Evolutionary conservation across 2,888 invertebrate genomes (phyloP).

Genomic region (Drosophila nr. fundita): DNA sequence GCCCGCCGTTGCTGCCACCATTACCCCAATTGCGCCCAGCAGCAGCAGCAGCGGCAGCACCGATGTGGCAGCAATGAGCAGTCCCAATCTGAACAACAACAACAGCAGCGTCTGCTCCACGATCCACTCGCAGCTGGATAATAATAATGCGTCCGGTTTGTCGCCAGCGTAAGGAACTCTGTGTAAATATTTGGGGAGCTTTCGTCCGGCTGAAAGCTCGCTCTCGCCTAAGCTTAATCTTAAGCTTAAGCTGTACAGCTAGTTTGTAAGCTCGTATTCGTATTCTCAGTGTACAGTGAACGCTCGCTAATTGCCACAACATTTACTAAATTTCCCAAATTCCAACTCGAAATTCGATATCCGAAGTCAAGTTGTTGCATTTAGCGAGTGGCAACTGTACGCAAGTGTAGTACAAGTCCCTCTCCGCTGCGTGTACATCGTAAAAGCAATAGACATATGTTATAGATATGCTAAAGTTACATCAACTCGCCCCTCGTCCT

Average conservation of each 20-base stretch:
- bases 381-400: conserved; percentile 2
- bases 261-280: conserved; percentile 35
- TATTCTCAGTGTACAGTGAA: conserved; percentile 9
- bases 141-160: conserved; percentile 61
- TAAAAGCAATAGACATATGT: conserved; percentile 72
- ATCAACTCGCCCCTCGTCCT: conserved; percentile 20
- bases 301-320: neutral
- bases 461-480: conserved; percentile 33
- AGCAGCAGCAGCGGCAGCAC: conserved; percentile 30
- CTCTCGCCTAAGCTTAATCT: neutral
- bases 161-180: conserved; percentile 60
- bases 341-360: neutral
- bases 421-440: conserved; percentile 72
- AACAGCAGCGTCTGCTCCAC: conserved; percentile 71
- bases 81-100: conserved; percentile 81
- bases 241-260: conserved; percentile 54
- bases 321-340: neutral
- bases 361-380: neutral
- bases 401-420: conserved; percentile 47
- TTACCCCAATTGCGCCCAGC: neutral
- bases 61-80: conserved; percentile 61
- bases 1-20: conserved; percentile 1
- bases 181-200: conserved; percentile 46
- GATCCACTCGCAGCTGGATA: conserved; percentile 75
- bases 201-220: neutral